phyloP scores from a whole-genome alignment of 2,888 invertebrate genomes.

The Synanthedon andrenaeformis region DNA sequence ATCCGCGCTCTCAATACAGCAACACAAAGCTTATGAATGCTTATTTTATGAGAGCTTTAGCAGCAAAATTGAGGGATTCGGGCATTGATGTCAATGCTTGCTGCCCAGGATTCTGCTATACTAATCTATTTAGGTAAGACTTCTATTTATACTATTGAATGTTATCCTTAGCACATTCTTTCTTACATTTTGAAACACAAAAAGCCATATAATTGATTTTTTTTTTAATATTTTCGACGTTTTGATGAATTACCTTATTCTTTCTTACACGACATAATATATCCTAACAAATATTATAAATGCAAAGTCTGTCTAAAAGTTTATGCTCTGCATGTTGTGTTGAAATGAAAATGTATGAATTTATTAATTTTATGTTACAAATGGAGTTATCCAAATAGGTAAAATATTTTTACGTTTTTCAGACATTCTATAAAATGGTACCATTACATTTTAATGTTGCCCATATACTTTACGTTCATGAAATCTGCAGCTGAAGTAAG shows the following conservation, averaged over 20 bases:
- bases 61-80: slow-evolving; percentile 62
- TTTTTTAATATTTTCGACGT: too few species aligned
- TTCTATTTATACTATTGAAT: slow-evolving; percentile 3
- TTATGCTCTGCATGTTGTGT: too few species aligned
- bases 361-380: too few species aligned
- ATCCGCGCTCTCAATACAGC: slow-evolving; percentile 74
- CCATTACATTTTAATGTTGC: slow-evolving; percentile 77
- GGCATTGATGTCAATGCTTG: slow-evolving; percentile 76
- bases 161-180: too few species aligned
- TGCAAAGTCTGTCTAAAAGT: too few species aligned
- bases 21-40: slow-evolving; percentile 84
- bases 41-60: slow-evolving; percentile 76
- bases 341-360: too few species aligned
- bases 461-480: slow-evolving; percentile 78
- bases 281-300: too few species aligned
- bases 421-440: slow-evolving; percentile 75
- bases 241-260: too few species aligned
- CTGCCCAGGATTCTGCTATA: slow-evolving; percentile 86
- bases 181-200: too few species aligned
- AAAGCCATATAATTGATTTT: too few species aligned
- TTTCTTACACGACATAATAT: too few species aligned
- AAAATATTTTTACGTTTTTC: slow-evolving; percentile 5
- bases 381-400: too few species aligned
- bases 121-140: slow-evolving; percentile 76
- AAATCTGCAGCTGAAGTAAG: slow-evolving; percentile 78